Evolutionary conservation across 2,888 invertebrate species (phyloP).

Genomic region (Homarus gammarus): DNA sequence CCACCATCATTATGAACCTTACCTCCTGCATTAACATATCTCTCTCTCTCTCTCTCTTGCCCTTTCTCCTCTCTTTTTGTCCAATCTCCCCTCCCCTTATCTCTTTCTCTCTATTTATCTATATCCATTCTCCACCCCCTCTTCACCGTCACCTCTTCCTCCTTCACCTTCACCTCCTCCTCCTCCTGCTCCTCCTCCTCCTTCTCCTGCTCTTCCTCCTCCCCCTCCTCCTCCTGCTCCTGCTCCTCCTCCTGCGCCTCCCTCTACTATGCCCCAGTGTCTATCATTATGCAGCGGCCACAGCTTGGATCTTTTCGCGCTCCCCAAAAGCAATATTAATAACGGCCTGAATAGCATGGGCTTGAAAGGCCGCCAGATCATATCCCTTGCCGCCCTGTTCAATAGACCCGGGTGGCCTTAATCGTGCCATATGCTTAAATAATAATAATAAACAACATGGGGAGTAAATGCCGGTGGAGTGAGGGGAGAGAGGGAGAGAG

Average conservation of each 20-base stretch:
- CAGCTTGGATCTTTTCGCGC: not conserved
- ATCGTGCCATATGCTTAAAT: slow-evolving; percentile 64
- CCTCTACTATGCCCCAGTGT: not conserved
- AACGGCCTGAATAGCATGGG: not conserved
- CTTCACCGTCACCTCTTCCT: not conserved
- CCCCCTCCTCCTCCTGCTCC: not conserved
- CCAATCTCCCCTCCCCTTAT: not conserved
- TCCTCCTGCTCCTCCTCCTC: not conserved
- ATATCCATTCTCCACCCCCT: not conserved
- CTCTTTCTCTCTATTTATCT: not conserved
- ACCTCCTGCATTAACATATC: not conserved
- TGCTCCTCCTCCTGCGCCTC: not conserved
- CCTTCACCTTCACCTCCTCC: not conserved
- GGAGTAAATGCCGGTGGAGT: too few species aligned
- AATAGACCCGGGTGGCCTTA: slow-evolving; percentile 36
- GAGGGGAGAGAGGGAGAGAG: too few species aligned
- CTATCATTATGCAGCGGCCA: slow-evolving; percentile 16
- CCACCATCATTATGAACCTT: too few species aligned
- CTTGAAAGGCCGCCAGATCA: not conserved
- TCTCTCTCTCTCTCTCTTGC: not conserved
- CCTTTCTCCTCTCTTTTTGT: not conserved
- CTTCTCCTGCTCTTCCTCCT: not conserved
- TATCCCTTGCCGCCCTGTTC: slow-evolving; percentile 18
- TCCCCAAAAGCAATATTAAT: slow-evolving; percentile 8
- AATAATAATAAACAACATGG: slow-evolving; percentile 53